Evolutionary conservation across 2,888 invertebrate genomes (phyloP), one percentile per base, ranked within the genome.

Genomic region (Perdita meconis): DNA sequence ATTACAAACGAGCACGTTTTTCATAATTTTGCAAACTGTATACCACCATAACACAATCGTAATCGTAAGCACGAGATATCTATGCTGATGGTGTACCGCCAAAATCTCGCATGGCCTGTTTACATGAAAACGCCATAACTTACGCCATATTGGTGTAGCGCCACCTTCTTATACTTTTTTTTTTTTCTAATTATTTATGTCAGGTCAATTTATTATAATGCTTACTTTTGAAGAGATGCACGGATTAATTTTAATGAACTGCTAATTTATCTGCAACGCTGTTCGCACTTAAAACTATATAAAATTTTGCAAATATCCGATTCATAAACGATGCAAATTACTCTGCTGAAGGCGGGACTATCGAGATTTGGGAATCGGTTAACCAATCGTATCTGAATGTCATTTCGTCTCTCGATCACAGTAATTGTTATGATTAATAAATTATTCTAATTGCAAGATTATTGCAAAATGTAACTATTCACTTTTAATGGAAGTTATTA

Each of bases 101-200:
- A 81, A 81, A 81, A 81, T 69, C 42, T 53, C 59, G 65, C 38
- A 79, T 70, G 44, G 57, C 64, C 10, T 12, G 24, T 79, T 80
- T 30, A 60, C 75, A 80, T 55, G 69, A 60, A 16, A 60, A 16
- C 55, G 38, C 22, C 19, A 42, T 50, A 10, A 6, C 34, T 30
- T 3, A 6, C 19, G 3, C 5, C 1, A 26, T n/a, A 26, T 47
- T 19, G 0, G 3, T 16, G 22, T 3, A 47, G 47, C 47, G 47
- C 47, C 47, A 47, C 19, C 47, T 47, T 47, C 3, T 8, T 12
- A 1, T 13, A n/a, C 16, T 5, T 50, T 36, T 59, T 5, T 50
- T 50, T 68, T n/a, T 8, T 19, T 22, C 0, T 19, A 10, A 16
- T n/a, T 50, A 19, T 50, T 30, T 1, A 3, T 3, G 19, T 22